Percentiles rank a stretch among this genome's conserved stretches.
These are phyloP conservation scores for Pogoniulus pusillus DNA, from an alignment of 2,797 vertebrate species.

Conservation along the genomic window DNA sequence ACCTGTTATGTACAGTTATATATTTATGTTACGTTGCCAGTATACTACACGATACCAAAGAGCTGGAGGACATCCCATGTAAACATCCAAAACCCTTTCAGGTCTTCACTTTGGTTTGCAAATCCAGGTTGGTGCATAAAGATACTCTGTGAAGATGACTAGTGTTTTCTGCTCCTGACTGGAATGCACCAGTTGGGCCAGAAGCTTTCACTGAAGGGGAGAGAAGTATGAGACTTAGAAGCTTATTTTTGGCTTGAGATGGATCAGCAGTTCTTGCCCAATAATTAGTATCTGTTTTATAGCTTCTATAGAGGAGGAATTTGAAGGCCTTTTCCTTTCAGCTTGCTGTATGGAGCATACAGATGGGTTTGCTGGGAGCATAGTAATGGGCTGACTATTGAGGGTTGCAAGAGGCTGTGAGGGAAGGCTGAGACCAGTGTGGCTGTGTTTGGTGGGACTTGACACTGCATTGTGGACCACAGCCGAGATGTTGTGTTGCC, in stretches of 20 bases:
- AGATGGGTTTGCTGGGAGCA: neutral
- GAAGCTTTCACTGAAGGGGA: neutral
- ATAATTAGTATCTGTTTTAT: neutral
- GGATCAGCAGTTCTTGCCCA: neutral
- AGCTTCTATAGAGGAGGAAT: neutral
- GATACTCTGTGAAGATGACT: neutral
- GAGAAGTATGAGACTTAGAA: neutral
- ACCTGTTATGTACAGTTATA: neutral
- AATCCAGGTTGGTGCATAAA: neutral
- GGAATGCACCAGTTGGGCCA: neutral
- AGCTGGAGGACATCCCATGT: neutral
- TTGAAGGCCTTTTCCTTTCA: neutral
- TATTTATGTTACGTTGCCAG: neutral
- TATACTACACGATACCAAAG: neutral
- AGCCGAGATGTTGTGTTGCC: neutral
- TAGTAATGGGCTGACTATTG: neutral
- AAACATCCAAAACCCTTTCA: neutral
- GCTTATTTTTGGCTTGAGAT: neutral
- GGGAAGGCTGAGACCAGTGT: neutral
- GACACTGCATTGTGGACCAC: neutral
- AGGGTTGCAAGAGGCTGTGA: neutral
- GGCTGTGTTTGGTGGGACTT: neutral
- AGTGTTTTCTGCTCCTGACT: neutral
- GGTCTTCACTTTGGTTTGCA: neutral
- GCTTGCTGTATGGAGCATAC: neutral